phyloP scores from a whole-genome alignment of 2,888 invertebrate genomes.

The Spatulosminthurus flaviceps region DNA sequence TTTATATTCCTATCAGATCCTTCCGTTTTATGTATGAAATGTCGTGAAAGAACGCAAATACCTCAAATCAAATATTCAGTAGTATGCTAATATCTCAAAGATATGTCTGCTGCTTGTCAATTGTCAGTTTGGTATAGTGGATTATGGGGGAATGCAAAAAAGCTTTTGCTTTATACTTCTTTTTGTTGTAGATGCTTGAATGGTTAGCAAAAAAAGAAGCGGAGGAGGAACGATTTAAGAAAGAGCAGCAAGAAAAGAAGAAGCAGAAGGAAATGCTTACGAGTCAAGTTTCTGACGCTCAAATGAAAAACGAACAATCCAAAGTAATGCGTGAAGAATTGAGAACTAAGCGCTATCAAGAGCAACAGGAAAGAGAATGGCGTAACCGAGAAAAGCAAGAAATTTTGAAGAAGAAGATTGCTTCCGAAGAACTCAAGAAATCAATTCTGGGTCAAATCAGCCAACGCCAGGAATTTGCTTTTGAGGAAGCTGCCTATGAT shows the following conservation, averaged over 20 bases:
- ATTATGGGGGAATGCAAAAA: neutral
- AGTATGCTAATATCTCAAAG: too few species aligned
- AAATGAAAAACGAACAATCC: conserved; percentile 54
- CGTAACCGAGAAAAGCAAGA: conserved; percentile 54
- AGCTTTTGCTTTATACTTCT: neutral
- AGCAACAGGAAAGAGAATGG: conserved; percentile 62
- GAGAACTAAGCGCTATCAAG: conserved; percentile 57
- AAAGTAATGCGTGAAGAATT: conserved; percentile 60
- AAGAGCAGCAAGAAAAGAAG: conserved; percentile 48
- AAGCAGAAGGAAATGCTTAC: conserved; percentile 53
- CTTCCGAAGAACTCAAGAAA: conserved; percentile 53
- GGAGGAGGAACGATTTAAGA: conserved; percentile 40
- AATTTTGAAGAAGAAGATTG: conserved; percentile 49
- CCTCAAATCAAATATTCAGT: too few species aligned
- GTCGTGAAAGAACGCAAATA: neutral
- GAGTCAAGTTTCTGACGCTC: conserved; percentile 52
- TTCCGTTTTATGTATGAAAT: neutral
- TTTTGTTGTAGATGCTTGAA: conserved; percentile 51
- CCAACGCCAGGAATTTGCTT: conserved; percentile 51
- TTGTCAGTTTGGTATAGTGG: neutral
- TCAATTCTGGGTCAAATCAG: conserved; percentile 59
- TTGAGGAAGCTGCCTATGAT: conserved; percentile 61
- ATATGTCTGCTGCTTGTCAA: neutral
- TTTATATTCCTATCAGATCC: neutral
- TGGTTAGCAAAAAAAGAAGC: conserved; percentile 58